Evolutionary conservation across 2,888 invertebrate species (phyloP), one percentile per base, ranked within the genome.

Genomic region (Yponomeuta sedellus): DNA sequence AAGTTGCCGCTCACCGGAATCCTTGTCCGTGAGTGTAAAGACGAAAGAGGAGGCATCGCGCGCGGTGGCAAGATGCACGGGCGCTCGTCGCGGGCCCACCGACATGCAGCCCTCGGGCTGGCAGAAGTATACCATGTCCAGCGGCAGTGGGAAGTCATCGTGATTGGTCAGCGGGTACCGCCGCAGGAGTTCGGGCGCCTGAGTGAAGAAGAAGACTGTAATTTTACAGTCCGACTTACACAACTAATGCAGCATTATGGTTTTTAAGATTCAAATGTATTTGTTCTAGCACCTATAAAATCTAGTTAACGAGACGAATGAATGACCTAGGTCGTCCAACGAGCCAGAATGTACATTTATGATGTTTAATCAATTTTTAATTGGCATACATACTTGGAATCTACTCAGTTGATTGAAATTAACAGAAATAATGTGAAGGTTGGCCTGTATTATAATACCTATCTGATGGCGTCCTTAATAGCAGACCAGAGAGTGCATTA

Each of bases 121-220:
- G 81, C 99, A 99, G 91, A 99, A 99, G 88, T 98, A 99, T 34
- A 99, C 98, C 94, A 99, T 99, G 86, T 99, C 99, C 79, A 98
- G 92, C 0, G 99, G 99, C 76, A 99, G 92, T 0, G 97, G 97
- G 84, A 99, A 99, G 88, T 99, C 99, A 81, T 96, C 95, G 90
- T 99, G 99, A 88, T 99, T 98, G 74, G 97, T 96, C 28, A 97
- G 93, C 1, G 99, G 99, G 85, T 98, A 99, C n/a, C 98, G 94
- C 22, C 99, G 94, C 66, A 99, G 92, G 66, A 99, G 92, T 86
- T 99, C 98, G 16, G 99, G 99, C 12, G 97, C 95, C 95, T 98
- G 86, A 10, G 34, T 34, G n/a, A 0, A 19, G 22, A 44, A 1
- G 44, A 6, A 22, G 2, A 20, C 10, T 34, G 3, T 34, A 5